A percentile compares a stretch with the other conserved stretches of the same genome.
These are phyloP conservation scores for Pangasius sanitwongsei DNA, from an alignment of 2,797 vertebrate species.

Conservation along the genomic window DNA sequence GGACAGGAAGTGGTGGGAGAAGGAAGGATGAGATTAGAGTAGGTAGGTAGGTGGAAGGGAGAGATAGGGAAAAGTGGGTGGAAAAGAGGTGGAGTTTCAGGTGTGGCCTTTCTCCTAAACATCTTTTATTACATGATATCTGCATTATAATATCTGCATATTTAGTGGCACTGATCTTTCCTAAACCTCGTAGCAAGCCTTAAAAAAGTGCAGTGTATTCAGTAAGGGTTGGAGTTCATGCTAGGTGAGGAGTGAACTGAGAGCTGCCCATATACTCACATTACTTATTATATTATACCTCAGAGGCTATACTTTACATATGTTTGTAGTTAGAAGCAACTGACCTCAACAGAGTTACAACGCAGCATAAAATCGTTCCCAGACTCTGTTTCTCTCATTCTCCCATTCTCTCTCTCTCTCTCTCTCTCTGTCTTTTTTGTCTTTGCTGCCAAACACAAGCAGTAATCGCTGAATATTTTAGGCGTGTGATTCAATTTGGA, in stretches of 20 bases:
- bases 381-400: not conserved
- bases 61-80: conserved; percentile 1
- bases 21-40: conserved; percentile 1
- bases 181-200: not conserved
- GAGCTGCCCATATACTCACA: conserved; percentile 9
- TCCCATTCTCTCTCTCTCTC: not conserved
- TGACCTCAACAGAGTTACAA: conserved; percentile 30
- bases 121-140: not conserved
- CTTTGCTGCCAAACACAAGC: not conserved
- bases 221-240: not conserved
- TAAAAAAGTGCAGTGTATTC: not conserved
- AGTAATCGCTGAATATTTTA: conserved; percentile 7
- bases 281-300: conserved; percentile 17
- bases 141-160: too few species aligned
- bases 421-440: not conserved
- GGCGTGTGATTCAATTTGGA: not conserved
- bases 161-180: not conserved
- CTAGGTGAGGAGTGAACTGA: conserved; percentile 16
- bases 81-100: not conserved
- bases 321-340: conserved; percentile 35
- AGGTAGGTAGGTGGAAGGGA: not conserved
- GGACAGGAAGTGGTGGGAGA: not conserved
- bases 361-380: conserved; percentile 28
- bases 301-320: conserved; percentile 20
- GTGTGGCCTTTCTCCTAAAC: not conserved